Evolutionary conservation across 1,140 invertebrate genomes (phyloP).

Genomic region (Berghia stephanieae): DNA sequence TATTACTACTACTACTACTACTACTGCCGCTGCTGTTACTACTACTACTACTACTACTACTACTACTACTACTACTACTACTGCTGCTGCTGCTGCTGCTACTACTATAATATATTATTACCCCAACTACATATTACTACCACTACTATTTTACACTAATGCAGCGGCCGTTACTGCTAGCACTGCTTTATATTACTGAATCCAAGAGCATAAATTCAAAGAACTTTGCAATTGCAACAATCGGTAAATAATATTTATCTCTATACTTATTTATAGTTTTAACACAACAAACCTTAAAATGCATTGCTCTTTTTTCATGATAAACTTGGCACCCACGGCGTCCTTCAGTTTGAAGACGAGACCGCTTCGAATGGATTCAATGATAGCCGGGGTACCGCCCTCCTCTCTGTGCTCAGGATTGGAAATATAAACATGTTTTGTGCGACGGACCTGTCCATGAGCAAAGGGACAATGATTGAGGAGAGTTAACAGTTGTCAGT

Average conservation of each 20-base stretch:
- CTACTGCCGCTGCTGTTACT: too few species aligned
- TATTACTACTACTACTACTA: too few species aligned
- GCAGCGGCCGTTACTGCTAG: too few species aligned
- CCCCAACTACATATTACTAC: too few species aligned
- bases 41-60: too few species aligned
- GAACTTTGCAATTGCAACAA: not conserved
- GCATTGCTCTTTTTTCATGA: slow-evolving; percentile 76
- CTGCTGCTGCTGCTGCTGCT: too few species aligned
- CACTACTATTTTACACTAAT: too few species aligned
- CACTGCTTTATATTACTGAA: not conserved
- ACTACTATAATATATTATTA: too few species aligned
- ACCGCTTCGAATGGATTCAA: slow-evolving; percentile 85
- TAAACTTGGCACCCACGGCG: slow-evolving; percentile 78
- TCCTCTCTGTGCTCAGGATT: slow-evolving; percentile 80
- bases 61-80: too few species aligned
- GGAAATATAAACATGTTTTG: slow-evolving; percentile 71
- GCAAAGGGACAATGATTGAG: not conserved
- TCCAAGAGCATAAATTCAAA: not conserved
- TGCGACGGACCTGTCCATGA: slow-evolving; percentile 66
- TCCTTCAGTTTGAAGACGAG: slow-evolving; percentile 88
- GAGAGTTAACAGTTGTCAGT: not conserved
- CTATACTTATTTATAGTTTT: not conserved
- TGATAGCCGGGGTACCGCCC: slow-evolving; percentile 84
- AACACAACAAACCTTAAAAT: slow-evolving; percentile 42
- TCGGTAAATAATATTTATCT: not conserved